Base-by-base conservation (phyloP, 35 echinoderm and acorn worm genomes). In the Hemicentrotus pulcherrimus region DNA sequence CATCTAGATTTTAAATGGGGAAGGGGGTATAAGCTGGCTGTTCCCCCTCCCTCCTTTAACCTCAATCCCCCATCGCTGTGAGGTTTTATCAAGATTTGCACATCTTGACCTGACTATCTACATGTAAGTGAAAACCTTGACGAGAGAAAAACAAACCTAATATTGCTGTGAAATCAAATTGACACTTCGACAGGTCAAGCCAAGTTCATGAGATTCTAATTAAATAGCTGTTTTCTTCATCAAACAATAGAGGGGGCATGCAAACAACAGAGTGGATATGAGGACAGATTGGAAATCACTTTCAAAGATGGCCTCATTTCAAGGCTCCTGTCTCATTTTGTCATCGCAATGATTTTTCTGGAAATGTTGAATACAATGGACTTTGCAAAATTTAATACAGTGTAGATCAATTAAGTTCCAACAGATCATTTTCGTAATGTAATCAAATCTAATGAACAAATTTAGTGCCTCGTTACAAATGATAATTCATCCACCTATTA, bases 201-300 rank as follows among this genome's bases (percentile, higher is more conserved):
- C 65, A 28, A 78, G 65, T 78, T 24, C 65, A 78, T 78, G 65
- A 78, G 19, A 78, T 78, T 78, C 65, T 78, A 78, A 78, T 78
- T 78, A 78, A 78, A 78, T 78, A 78, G 65, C 65, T 78, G 65
- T 78, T 78, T 78, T 78, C 65, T 78, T 78, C 65, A 78, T 78
- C 65, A 78, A 78, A 78, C 65, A 78, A 78, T 78, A n/a, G 65
- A 78, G 65, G 65, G 65, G 65, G 28, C 65, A 28, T 78, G 28
- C 65, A 78, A 78, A 78, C 65, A 78, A 22, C 65, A 78, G 65
- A 78, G 65, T 78, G 65, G 19, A 78, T 78, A 22, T 28, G 65
- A 78, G 28, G 22, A 28, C 65, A 78, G 22, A 78, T 18, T n/a
- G 65, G 65, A 78, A 78, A 78, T 78, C 65, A n/a, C 65, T 78